These are phyloP conservation scores for Apamea crenata DNA, from an alignment of 2,888 invertebrate species.

Conservation along the genomic window DNA sequence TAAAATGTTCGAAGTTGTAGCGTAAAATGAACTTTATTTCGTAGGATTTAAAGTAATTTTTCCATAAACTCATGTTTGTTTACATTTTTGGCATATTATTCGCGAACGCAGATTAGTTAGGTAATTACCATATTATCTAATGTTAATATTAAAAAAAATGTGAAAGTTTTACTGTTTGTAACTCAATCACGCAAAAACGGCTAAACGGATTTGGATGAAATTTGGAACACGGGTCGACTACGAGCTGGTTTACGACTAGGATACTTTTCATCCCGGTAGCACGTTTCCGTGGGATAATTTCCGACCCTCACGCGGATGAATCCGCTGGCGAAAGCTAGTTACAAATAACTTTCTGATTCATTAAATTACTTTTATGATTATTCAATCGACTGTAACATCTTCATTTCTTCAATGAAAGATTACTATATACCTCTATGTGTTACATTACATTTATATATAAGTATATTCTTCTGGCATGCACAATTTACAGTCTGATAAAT, in stretches of 20 bases:
- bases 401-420: not conserved
- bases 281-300: not conserved
- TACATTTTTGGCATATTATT: too few species aligned
- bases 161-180: not conserved
- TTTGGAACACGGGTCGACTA: not conserved
- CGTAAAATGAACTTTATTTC: too few species aligned
- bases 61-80: too few species aligned
- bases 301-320: not conserved
- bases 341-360: not conserved
- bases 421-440: not conserved
- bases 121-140: too few species aligned
- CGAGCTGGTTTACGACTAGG: not conserved
- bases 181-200: not conserved
- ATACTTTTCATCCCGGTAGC: not conserved
- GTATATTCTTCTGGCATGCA: conserved; percentile 30
- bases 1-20: too few species aligned
- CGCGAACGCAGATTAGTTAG: too few species aligned
- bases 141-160: too few species aligned
- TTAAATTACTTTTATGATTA: not conserved
- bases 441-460: not conserved
- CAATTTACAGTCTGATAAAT: conserved; percentile 36
- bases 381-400: conserved; percentile 32
- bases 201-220: not conserved
- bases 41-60: too few species aligned
- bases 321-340: not conserved